Evolutionary conservation across 2,888 invertebrate species (phyloP), one percentile per base, ranked within the genome.

Genomic region (Xiphydria camelus): DNA sequence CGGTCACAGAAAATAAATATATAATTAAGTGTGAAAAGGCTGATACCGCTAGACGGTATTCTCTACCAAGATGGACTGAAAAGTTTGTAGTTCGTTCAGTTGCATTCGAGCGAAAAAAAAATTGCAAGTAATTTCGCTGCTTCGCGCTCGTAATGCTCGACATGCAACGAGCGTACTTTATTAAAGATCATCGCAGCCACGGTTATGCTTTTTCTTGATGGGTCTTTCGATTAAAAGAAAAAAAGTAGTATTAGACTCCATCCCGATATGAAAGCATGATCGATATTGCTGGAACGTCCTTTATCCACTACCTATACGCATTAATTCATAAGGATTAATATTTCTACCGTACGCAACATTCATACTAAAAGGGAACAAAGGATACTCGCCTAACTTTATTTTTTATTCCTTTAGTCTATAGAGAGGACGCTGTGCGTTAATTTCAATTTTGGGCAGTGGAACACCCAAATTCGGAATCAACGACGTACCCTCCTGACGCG

Each of bases 321-420:
- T 34, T 19, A 34, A n/a, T n/a, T 34, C 12, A 10, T 19, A 34
- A 19, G 20, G 10, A 17, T 36, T 42, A 14, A 20, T 37, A 37
- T 44, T 38, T 32, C 37, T 44, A 38, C 38, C 23, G 32, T 44
- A 38, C 43, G 31, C 43, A 44, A 37, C 33, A 36, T 43, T 37
- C 36, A 45, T 45, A 35, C 26, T 52, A 47, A 41, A 41, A 19
- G 32, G 41, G 45, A 35, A 44, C 44, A 50, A 47, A 32, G 45
- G 38, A 52, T 45, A 56, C 51, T 57, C 50, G 51, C 51, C 50
- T 51, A 52, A 60, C 50, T 52, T 60, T 59, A 59, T 56, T 60
- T 60, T 60, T 59, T 60, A 53, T 60, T 53, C 56, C 44, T 60
- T 61, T 36, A 49, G 58, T 61, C 61, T 55, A 46, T 53, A 57